Percentiles rank a stretch among this genome's conserved stretches.
Evolutionary conservation across 2,113 vertebrate genomes (phyloP).

Genomic region (Laterallus jamaicensis): DNA sequence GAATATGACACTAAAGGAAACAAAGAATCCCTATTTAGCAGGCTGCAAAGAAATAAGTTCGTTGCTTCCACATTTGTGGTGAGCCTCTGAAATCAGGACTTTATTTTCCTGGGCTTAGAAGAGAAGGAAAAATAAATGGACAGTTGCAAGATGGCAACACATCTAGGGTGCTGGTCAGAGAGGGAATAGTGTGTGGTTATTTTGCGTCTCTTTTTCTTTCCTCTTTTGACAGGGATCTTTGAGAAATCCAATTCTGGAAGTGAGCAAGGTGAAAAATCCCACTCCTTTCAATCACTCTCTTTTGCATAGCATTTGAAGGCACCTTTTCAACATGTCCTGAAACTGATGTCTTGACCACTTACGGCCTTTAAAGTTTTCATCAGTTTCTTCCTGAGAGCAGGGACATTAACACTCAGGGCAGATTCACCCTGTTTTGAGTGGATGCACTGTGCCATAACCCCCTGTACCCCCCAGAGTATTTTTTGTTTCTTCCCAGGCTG

Average conservation of each 20-base stretch:
- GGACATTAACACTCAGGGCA: neutral
- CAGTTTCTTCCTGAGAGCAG: neutral
- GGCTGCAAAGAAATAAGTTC: neutral
- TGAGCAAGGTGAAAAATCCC: neutral
- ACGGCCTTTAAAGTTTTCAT: neutral
- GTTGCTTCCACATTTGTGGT: rapidly evolving
- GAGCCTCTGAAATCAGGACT: neutral
- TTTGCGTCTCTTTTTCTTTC: neutral
- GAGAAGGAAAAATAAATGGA: neutral
- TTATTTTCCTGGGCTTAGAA: neutral
- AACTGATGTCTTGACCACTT: neutral
- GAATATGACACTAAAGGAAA: neutral
- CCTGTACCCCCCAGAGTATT: neutral
- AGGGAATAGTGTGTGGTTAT: neutral
- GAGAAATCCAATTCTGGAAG: neutral
- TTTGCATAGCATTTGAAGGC: neutral
- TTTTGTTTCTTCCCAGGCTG: rapidly evolving
- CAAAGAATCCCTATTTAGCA: neutral
- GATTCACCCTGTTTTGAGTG: neutral
- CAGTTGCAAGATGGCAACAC: neutral
- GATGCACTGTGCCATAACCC: neutral
- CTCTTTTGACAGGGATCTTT: neutral
- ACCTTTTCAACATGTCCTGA: neutral
- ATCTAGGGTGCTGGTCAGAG: neutral
- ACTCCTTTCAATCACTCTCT: neutral